These are phyloP conservation scores for Ectobius pallidus DNA, from an alignment of 2,888 invertebrate species.

Conservation along the genomic window DNA sequence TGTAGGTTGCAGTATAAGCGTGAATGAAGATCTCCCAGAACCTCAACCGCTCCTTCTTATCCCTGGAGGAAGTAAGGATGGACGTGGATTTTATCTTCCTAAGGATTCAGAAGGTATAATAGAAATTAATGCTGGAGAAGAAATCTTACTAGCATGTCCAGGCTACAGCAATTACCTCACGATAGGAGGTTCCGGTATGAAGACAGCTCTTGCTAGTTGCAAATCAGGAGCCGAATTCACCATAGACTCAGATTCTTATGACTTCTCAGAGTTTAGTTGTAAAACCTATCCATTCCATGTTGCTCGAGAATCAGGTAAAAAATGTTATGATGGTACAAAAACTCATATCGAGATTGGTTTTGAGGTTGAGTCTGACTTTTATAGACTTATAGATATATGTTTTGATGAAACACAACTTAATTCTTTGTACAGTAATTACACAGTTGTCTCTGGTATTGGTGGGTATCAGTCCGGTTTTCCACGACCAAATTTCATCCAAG, in stretches of 20 bases:
- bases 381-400: conserved; percentile 59
- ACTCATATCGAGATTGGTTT: conserved; percentile 62
- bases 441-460: conserved; percentile 57
- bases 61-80: conserved; percentile 22
- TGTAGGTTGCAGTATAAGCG: conserved; percentile 35
- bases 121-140: conserved; percentile 14
- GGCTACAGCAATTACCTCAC: conserved; percentile 28
- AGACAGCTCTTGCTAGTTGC: conserved; percentile 30
- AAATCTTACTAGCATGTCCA: conserved; percentile 31
- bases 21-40: conserved; percentile 37
- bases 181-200: not conserved
- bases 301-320: conserved; percentile 54
- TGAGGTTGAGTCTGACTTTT: conserved; percentile 56
- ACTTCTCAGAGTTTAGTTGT: conserved; percentile 57
- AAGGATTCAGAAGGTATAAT: conserved; percentile 6
- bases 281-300: conserved; percentile 54
- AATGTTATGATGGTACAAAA: conserved; percentile 57
- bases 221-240: conserved; percentile 30
- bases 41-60: conserved; percentile 39
- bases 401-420: conserved; percentile 59
- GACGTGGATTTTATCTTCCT: conserved; percentile 35
- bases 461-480: conserved; percentile 58
- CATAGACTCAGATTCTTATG: conserved; percentile 40
- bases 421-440: conserved; percentile 61
- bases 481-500: conserved; percentile 59